A percentile compares a stretch with the other conserved stretches of the same genome.
Conservation (phyloP, 2,888 invertebrate genomes). For the Agrenia bidenticulata region DNA sequence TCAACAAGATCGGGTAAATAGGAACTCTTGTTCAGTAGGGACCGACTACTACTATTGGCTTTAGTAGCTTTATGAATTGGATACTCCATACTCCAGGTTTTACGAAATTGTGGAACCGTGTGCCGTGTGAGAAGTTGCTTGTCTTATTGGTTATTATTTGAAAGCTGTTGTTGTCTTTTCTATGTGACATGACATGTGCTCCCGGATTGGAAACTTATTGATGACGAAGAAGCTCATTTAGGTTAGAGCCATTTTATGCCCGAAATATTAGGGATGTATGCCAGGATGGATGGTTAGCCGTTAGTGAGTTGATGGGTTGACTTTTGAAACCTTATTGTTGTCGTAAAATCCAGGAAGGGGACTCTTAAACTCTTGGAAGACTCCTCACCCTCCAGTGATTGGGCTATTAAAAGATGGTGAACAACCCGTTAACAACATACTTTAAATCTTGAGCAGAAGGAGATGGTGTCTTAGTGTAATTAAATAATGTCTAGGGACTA, state of each 20-base stretch:
- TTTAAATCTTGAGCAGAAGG: too few relatives aligned
- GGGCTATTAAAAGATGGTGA: conserved; percentile 18
- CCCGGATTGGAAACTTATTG: not conserved
- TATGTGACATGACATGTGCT: conserved; percentile 10
- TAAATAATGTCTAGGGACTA: too few relatives aligned
- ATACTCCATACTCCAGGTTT: too few relatives aligned
- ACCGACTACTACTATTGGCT: too few relatives aligned
- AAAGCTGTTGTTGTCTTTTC: not conserved
- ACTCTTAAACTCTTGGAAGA: not conserved
- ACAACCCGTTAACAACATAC: conserved; percentile 19
- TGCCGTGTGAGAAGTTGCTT: too few relatives aligned
- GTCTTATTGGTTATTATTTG: not conserved
- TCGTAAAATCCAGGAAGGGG: conserved; percentile 18
- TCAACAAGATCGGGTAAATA: not conserved
- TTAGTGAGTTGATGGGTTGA: conserved; percentile 5
- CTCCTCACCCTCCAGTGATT: conserved; percentile 8
- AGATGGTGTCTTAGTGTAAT: too few relatives aligned
- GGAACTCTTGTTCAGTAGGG: conserved; percentile 3
- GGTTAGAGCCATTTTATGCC: not conserved
- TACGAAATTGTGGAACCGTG: too few relatives aligned
- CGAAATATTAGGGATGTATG: not conserved
- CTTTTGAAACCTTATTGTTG: conserved; percentile 12
- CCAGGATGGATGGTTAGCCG: not conserved
- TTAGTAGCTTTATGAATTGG: too few relatives aligned
- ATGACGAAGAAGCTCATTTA: not conserved